Evolutionary conservation across 2,888 invertebrate species (phyloP).

Genomic region (Catocala sponsa): DNA sequence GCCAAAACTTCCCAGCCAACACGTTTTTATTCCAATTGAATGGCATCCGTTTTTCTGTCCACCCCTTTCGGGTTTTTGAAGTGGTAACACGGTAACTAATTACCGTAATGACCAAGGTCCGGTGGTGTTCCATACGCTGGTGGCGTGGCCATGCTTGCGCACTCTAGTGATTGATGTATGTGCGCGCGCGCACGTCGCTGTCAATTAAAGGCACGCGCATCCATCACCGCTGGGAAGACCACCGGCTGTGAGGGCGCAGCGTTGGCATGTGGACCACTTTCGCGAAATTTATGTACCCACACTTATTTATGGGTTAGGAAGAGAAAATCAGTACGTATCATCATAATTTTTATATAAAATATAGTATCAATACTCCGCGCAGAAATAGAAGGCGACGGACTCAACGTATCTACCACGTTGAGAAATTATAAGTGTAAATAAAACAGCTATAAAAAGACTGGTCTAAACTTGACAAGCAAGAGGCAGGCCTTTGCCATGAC

Average conservation of each 20-base stretch:
- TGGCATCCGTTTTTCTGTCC: not conserved
- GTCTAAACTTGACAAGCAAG: too few relatives aligned
- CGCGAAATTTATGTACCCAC: slow-evolving; percentile 14
- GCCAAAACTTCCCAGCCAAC: not conserved
- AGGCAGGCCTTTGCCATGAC: too few relatives aligned
- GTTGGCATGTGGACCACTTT: slow-evolving; percentile 12
- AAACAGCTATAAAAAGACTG: too few relatives aligned
- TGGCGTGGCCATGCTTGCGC: slow-evolving; percentile 9
- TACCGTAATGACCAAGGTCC: slow-evolving; percentile 22
- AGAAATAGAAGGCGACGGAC: too few relatives aligned
- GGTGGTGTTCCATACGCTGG: slow-evolving; percentile 21
- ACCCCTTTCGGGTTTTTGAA: not conserved
- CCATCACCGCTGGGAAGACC: slow-evolving; percentile 54
- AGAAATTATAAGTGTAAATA: too few relatives aligned
- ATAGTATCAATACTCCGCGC: too few relatives aligned
- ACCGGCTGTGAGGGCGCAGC: slow-evolving; percentile 23
- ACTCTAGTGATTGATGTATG: slow-evolving; percentile 47
- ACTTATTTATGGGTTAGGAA: slow-evolving; percentile 12
- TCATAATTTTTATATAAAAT: too few relatives aligned
- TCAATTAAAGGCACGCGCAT: slow-evolving; percentile 67
- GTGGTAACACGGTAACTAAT: slow-evolving; percentile 23
- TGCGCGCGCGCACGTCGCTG: slow-evolving; percentile 55
- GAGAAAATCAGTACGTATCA: not conserved
- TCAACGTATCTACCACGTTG: too few relatives aligned
- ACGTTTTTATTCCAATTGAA: not conserved